Base-by-base conservation (phyloP, 2,113 vertebrate genomes). In the Rhabdornis inornatus region DNA sequence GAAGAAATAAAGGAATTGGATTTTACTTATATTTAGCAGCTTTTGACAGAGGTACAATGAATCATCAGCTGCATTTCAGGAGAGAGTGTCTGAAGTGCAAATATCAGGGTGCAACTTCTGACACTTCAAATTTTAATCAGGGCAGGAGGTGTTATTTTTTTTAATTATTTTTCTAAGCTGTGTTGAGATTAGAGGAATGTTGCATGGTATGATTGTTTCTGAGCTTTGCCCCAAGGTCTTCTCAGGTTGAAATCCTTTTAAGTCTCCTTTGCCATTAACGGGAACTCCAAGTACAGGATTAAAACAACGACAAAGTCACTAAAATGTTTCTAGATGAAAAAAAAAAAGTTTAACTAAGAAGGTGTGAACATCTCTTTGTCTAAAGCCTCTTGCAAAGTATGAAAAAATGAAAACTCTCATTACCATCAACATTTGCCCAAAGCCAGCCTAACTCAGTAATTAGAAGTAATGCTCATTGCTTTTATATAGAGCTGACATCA, bases 11-110 rank as follows among this genome's bases (percentile, higher is more conserved):
- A 42, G 10, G 52, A 85, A 93, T 86, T 87, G 49, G 39, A 45
- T 82, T 85, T 55, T 83, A 59, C 42, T 83, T 95, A 87, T 77
- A 94, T 96, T 97, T 97, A 97, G 91, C 66, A 81, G 14, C 74
- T 96, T 88, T 80, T 83, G 93, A 55, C 64, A 86, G 70, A 76
- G 65, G 47, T 93, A 74, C 45, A 83, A n/a, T 93, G 94, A 97
- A 87, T 97, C 88, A 97, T 94, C 65, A 78, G 23, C 45, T 75
- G 40, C 61, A 91, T 75, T 87, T 94, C 78, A 92, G 80, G 70
- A 95, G 35, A 56, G 28, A 15, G 56, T 78, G 91, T 65, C n/a
- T 72, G 44, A 79, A 96, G 68, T 90, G 70, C 64, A 92, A 92
- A 94, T 52, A 87, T 39, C 45, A 84, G 47, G 61, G 42, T 83